Percentiles rank a stretch among this genome's conserved stretches.
These are phyloP conservation scores for Rhynchotus rufescens DNA, from an alignment of 2,797 vertebrate species.

Conservation along the genomic window DNA sequence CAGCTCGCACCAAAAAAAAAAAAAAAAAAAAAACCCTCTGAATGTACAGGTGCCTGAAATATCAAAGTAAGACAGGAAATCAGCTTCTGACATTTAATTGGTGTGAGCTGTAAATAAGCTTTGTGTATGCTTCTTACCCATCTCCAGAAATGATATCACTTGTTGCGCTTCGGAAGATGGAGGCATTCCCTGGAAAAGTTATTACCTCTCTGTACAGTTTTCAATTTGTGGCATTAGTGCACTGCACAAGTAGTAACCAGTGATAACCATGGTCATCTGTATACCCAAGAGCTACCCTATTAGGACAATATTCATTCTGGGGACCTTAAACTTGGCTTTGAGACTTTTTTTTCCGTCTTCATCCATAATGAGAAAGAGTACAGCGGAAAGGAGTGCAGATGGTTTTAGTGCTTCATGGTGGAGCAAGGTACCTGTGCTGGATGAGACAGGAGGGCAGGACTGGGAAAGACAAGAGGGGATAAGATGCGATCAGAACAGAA, in stretches of 20 bases:
- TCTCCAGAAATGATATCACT: not conserved
- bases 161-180: not conserved
- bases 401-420: not conserved
- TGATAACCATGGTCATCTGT: not conserved
- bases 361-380: not conserved
- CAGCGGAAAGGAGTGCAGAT: not conserved
- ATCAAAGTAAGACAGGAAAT: not conserved
- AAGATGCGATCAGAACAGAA: not conserved
- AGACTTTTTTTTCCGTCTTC: not conserved
- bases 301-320: not conserved
- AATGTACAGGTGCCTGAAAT: not conserved
- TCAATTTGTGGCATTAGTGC: accelerated
- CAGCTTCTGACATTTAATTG: not conserved
- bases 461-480: not conserved
- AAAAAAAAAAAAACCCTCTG: not conserved
- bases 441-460: not conserved
- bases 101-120: not conserved
- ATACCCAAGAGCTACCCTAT: not conserved
- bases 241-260: not conserved
- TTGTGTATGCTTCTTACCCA: not conserved
- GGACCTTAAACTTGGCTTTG: not conserved
- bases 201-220: not conserved
- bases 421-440: not conserved
- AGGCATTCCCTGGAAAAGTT: not conserved
- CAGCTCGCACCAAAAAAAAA: too few relatives aligned